Percentiles rank a stretch among this genome's conserved stretches.
Evolutionary conservation across 2,888 invertebrate genomes (phyloP).

Genomic region (Lordiphosa andalusiaca): DNA sequence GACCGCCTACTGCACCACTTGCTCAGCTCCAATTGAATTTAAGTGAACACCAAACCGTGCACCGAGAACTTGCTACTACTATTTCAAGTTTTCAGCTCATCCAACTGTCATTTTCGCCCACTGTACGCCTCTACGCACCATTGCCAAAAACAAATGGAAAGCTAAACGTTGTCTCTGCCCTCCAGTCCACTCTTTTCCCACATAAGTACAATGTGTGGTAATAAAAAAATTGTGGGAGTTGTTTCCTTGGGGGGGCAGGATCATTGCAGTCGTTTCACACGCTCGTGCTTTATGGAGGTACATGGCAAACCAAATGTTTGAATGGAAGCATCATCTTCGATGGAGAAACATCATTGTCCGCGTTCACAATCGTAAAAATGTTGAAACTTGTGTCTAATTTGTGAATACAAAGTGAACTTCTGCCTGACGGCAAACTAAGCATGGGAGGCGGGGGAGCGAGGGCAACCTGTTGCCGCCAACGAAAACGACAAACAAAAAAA

Average conservation of each 20-base stretch:
- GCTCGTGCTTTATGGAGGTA: constrained; percentile 32
- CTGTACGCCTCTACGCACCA: background rate
- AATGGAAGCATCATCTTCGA: constrained; percentile 24
- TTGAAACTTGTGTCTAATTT: constrained; percentile 50
- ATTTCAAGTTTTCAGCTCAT: background rate
- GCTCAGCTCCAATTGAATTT: too few relatives aligned
- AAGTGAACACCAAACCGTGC: too few relatives aligned
- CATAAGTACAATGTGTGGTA: constrained; percentile 47
- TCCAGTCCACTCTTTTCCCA: constrained; percentile 9
- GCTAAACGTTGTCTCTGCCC: background rate
- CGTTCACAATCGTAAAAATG: constrained; percentile 38
- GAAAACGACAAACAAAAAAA: constrained; percentile 4
- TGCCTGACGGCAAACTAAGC: constrained; percentile 17
- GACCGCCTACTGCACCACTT: too few relatives aligned
- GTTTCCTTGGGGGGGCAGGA: background rate
- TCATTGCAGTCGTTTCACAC: constrained; percentile 31
- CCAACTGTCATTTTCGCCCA: background rate
- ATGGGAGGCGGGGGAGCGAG: constrained; percentile 28
- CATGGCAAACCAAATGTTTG: constrained; percentile 38
- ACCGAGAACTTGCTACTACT: too few relatives aligned
- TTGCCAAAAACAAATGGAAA: background rate
- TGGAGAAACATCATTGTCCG: constrained; percentile 11
- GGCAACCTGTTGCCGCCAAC: constrained; percentile 55
- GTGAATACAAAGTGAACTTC: constrained; percentile 45
- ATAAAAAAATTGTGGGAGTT: constrained; percentile 30